Evolutionary conservation across 2,888 invertebrate species (phyloP).

Genomic region (Noctuana brunneofusca): DNA sequence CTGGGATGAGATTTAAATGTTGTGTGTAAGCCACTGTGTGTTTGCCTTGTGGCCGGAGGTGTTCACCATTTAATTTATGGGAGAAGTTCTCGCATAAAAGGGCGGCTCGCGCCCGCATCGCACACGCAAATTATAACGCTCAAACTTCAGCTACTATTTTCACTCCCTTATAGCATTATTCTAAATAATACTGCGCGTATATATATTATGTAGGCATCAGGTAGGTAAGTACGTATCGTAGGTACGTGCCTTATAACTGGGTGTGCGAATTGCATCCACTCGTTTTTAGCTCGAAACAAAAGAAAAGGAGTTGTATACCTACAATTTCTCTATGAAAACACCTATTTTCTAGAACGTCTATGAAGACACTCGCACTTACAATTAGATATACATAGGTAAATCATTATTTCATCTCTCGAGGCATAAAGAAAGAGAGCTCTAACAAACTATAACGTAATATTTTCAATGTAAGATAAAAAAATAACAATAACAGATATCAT

Average conservation of each 20-base stretch:
- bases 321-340: too few species aligned
- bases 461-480: constrained; percentile 13
- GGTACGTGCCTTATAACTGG: background rate
- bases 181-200: constrained; percentile 8
- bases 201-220: background rate
- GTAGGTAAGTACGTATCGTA: background rate
- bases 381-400: background rate
- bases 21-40: constrained; percentile 38
- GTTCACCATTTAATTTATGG: constrained; percentile 53
- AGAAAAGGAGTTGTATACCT: too few species aligned
- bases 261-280: background rate
- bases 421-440: background rate
- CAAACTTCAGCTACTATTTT: constrained; percentile 49
- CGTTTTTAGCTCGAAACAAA: background rate
- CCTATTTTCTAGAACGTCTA: too few species aligned
- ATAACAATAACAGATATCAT: constrained; percentile 22
- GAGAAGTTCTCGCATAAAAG: constrained; percentile 56
- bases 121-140: constrained; percentile 47
- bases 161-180: constrained; percentile 11
- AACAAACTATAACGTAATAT: background rate
- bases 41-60: constrained; percentile 43
- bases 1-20: constrained; percentile 25
- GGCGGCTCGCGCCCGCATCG: constrained; percentile 44
- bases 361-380: too few species aligned
- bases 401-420: background rate